Evolutionary conservation across 2,797 vertebrate species (phyloP).

Genomic region (Darevskia nairensis): DNA sequence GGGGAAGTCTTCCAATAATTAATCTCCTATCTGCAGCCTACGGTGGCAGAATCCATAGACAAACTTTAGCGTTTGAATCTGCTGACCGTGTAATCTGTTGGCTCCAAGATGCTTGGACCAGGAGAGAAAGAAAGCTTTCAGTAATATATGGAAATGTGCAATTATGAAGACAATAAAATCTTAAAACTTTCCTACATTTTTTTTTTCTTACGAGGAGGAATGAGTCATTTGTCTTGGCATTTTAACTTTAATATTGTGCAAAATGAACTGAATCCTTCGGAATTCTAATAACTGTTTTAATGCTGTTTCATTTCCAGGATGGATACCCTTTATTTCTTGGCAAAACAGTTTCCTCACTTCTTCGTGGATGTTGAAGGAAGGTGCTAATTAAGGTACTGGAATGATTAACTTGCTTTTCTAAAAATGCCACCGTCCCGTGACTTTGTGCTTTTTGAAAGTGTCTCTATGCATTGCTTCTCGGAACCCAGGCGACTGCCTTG

Average conservation of each 20-base stretch:
- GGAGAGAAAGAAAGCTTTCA: neutral
- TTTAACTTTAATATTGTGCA: constrained; percentile 13
- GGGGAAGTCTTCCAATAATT: neutral
- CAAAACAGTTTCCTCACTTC: constrained; percentile 10
- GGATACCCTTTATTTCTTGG: constrained; percentile 34
- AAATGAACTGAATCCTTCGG: constrained; percentile 29
- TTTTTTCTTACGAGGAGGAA: neutral
- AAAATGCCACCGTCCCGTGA: neutral
- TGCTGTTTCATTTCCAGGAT: constrained; percentile 57
- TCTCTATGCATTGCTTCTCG: neutral
- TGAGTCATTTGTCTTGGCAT: constrained; percentile 18
- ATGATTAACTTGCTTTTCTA: constrained; percentile 8
- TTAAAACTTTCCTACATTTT: neutral
- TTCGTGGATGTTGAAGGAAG: constrained; percentile 35
- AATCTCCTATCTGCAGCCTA: no score
- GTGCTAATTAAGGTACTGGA: constrained; percentile 73
- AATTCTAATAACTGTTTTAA: neutral
- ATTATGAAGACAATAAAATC: neutral
- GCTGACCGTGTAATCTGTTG: neutral
- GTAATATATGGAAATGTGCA: neutral
- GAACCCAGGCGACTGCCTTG: neutral
- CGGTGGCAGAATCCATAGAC: no score
- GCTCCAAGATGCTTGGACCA: neutral
- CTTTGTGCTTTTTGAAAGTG: neutral
- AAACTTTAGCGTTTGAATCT: neutral